A percentile compares a stretch with the other conserved stretches of the same genome.
These are phyloP conservation scores for Clarias magur DNA, from an alignment of 2,113 vertebrate species.

Conservation along the genomic window DNA sequence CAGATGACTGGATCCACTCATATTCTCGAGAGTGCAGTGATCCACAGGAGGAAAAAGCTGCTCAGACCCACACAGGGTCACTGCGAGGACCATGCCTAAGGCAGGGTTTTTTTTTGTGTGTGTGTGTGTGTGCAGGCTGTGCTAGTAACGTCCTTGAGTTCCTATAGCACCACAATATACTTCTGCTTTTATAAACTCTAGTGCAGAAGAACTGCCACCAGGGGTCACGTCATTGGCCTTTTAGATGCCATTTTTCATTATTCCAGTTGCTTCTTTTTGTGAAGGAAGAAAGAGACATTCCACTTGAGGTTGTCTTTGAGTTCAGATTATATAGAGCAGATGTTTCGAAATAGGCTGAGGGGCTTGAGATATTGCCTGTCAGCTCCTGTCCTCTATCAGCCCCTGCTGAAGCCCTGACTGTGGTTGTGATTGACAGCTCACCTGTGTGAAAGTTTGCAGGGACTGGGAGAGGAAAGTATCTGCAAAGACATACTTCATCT, in stretches of 20 bases:
- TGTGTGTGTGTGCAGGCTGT: background rate
- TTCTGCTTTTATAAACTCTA: constrained; percentile 17
- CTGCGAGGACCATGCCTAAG: constrained; percentile 48
- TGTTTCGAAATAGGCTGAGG: constrained; percentile 15
- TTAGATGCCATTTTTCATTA: constrained; percentile 36
- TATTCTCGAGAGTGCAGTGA: constrained; percentile 20
- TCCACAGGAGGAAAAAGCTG: constrained; percentile 53
- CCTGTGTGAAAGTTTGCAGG: constrained; percentile 40
- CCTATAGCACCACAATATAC: background rate
- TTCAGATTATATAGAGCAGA: constrained; percentile 25
- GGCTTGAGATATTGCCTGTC: constrained; percentile 50
- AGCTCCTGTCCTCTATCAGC: constrained; percentile 23
- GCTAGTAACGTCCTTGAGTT: constrained; percentile 14
- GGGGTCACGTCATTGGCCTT: constrained; percentile 28
- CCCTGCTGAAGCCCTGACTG: constrained; percentile 22
- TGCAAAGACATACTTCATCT: constrained; percentile 31
- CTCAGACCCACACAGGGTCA: constrained; percentile 52
- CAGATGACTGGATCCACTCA: constrained; percentile 17
- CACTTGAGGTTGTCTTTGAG: constrained; percentile 14
- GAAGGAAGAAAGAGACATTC: constrained; percentile 7
- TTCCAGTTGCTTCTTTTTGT: constrained; percentile 4
- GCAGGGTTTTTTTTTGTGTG: constrained; percentile 30
- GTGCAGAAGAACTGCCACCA: background rate
- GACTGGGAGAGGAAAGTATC: constrained; percentile 24
- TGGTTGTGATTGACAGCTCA: constrained; percentile 51